phyloP scores from a whole-genome alignment of 2,113 vertebrate genomes.

The Megaptera novaeangliae region DNA sequence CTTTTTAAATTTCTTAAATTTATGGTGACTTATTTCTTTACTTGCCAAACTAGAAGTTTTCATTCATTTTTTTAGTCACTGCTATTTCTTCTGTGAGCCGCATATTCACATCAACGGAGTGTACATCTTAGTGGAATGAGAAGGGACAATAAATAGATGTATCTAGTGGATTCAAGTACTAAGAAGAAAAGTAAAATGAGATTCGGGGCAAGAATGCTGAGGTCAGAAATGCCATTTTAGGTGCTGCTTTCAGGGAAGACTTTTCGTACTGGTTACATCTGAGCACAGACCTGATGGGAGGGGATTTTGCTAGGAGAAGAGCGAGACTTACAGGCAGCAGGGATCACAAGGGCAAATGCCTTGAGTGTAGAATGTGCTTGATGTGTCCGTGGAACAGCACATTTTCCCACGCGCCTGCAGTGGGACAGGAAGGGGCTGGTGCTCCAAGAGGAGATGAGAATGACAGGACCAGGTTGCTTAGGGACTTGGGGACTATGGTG shows the following conservation, averaged over 20 bases:
- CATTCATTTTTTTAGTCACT: background rate
- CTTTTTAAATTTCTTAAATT: background rate
- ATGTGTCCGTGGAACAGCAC: background rate
- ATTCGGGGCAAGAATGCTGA: background rate
- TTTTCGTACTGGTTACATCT: background rate
- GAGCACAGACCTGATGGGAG: background rate
- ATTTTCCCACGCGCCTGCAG: background rate
- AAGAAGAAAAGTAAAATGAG: background rate
- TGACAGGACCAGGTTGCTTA: background rate
- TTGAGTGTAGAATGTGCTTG: background rate
- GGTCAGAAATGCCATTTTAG: background rate
- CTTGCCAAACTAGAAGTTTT: background rate
- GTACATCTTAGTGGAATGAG: background rate
- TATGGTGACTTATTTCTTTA: background rate
- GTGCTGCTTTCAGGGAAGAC: background rate
- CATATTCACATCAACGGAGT: background rate
- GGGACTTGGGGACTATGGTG: too few species aligned
- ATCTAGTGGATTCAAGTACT: rapidly evolving
- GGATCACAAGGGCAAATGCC: background rate
- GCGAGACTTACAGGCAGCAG: background rate
- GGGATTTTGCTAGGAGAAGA: background rate
- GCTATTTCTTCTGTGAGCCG: background rate
- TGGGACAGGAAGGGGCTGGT: too few species aligned
- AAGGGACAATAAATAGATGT: background rate
- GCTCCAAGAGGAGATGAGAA: background rate